A percentile compares a stretch with the other conserved stretches of the same genome.
phyloP scores from a whole-genome alignment of 2,113 vertebrate genomes.

The Strix aluco region DNA sequence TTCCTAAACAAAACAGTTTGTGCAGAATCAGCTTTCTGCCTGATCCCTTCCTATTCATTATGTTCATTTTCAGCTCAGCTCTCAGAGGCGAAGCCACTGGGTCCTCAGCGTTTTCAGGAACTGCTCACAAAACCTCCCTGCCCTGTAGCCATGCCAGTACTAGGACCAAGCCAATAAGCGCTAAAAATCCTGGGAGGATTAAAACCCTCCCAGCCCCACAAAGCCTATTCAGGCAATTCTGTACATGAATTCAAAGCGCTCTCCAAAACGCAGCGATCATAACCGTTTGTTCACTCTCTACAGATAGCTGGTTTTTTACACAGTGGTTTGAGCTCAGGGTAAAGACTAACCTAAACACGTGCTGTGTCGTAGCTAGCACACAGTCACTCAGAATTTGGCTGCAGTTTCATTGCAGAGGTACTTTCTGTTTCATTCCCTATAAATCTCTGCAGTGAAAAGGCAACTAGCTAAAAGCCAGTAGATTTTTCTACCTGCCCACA shows the following conservation, averaged over 20 bases:
- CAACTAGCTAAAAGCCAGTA: neutral
- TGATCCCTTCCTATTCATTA: constrained; percentile 20
- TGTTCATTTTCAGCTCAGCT: neutral
- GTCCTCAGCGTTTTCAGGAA: neutral
- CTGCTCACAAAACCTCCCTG: neutral
- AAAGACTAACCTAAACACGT: neutral
- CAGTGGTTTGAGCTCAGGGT: neutral
- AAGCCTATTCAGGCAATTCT: neutral
- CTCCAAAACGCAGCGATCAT: neutral
- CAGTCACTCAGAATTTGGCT: neutral
- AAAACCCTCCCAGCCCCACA: neutral
- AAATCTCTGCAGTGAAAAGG: neutral
- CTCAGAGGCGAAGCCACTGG: neutral
- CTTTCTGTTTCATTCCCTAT: neutral
- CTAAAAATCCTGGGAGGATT: neutral
- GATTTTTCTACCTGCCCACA: neutral
- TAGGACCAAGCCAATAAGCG: neutral
- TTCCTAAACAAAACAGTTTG: neutral
- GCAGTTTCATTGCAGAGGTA: neutral
- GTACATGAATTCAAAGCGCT: neutral
- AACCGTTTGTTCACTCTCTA: neutral
- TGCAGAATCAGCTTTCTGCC: constrained; percentile 30
- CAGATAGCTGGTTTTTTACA: neutral
- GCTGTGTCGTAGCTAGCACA: neutral
- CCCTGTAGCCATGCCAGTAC: neutral